Evolutionary conservation across 1,140 invertebrate genomes (phyloP), one percentile per base, ranked within the genome.

Genomic region (Saxidomus purpurata): DNA sequence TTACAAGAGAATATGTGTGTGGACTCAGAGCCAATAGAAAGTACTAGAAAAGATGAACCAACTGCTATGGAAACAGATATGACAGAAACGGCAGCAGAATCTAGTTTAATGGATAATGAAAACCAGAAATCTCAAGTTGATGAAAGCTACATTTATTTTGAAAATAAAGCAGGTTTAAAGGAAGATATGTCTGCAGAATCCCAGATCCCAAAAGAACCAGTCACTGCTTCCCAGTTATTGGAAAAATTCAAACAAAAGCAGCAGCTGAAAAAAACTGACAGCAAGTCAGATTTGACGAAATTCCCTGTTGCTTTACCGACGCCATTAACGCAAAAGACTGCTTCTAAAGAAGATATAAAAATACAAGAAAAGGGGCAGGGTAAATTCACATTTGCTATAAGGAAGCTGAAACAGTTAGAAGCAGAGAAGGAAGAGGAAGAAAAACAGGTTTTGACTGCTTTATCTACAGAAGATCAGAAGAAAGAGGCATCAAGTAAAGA

Each of bases 341-440:
- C 22, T 19, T 15, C 38, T 43, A 40, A 76, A 40, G 87, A 77
- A 25, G 80, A 89, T 55, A 22, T 17, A 28, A 89, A 89, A 82
- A 17, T 22, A 13, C 86, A 81, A 52, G 59, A 71, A 40, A 52
- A 52, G 40, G 49, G 67, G 17, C 34, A 63, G n/a, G 77, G 77
- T 52, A 80, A 83, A 77, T 74, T 63, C 59, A 71, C 67, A 71
- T 84, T 89, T 83, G 80, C 87, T 40, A 83, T 89, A 15, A 76
- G 87, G 77, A 89, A 89, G 17, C 63, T 83, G 36, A 89, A 84
- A 59, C 87, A 89, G 40, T 52, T 83, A 52, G 79, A 83, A 77
- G 87, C 87, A 59, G 81, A 89, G 49, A 59, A 89, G 36, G 87
- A 89, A 49, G 87, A 89, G 25, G 81, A 89, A 77, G 87, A 89